Percentiles rank a stretch among this genome's conserved stretches.
These are phyloP conservation scores for Euzophera pinguis DNA, from an alignment of 2,888 invertebrate species.

Conservation along the genomic window DNA sequence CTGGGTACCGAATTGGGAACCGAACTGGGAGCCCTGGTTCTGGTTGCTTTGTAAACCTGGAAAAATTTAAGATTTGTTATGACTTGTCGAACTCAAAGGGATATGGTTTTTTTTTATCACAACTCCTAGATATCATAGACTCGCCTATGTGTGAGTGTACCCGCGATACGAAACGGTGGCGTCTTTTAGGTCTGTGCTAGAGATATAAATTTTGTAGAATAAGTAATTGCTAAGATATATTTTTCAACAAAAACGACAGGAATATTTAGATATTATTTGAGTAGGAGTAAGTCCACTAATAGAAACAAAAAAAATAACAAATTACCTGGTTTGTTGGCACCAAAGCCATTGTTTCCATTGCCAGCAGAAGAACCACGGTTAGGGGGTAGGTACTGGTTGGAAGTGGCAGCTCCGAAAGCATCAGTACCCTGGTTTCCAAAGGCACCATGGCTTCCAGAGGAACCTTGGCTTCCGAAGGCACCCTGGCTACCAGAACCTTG, in stretches of 20 bases:
- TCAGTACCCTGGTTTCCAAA: slow-evolving; percentile 24
- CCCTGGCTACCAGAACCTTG: slow-evolving; percentile 20
- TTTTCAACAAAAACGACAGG: too few species aligned
- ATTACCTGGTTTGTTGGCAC: slow-evolving; percentile 18
- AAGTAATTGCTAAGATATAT: too few species aligned
- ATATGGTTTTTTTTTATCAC: background rate
- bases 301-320: background rate
- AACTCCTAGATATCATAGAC: too few species aligned
- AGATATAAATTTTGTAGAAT: too few species aligned
- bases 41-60: slow-evolving; percentile 6
- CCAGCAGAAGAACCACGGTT: slow-evolving; percentile 44
- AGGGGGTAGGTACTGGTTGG: slow-evolving; percentile 68
- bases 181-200: too few species aligned
- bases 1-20: slow-evolving; percentile 17
- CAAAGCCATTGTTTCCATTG: slow-evolving; percentile 21
- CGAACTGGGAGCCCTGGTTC: slow-evolving; percentile 8
- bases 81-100: background rate
- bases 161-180: too few species aligned
- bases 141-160: too few species aligned
- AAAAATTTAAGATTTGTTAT: background rate
- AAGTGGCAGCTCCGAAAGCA: slow-evolving; percentile 45
- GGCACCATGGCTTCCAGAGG: slow-evolving; percentile 27
- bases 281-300: background rate
- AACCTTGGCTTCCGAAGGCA: slow-evolving; percentile 21
- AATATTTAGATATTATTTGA: too few species aligned